These are phyloP conservation scores for Lycocorax pyrrhopterus DNA, from an alignment of 2,113 vertebrate genomes.

Conservation along the genomic window DNA sequence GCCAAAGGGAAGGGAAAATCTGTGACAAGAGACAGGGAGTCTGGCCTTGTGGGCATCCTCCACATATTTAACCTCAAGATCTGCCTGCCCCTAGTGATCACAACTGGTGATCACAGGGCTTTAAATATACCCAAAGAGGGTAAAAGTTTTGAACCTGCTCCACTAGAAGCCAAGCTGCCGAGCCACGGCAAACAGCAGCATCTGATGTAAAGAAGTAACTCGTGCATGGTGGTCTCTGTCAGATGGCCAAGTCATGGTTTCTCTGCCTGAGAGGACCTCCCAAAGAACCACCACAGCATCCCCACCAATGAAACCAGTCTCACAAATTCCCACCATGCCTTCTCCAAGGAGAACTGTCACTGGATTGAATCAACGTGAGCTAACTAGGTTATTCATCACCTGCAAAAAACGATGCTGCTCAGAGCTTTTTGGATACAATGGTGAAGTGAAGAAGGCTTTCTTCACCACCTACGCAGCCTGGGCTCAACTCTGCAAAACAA, in stretches of 20 bases:
- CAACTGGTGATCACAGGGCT: background rate
- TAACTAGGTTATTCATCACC: conserved; percentile 55
- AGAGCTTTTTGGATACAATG: conserved; percentile 32
- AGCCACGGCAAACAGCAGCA: background rate
- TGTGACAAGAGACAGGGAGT: background rate
- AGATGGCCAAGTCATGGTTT: fast-evolving
- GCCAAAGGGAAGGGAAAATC: background rate
- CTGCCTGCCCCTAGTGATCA: background rate
- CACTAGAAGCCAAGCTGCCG: background rate
- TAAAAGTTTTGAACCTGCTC: background rate
- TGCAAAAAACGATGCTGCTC: background rate
- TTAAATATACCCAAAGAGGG: background rate
- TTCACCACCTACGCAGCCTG: conserved; percentile 45
- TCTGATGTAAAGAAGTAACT: background rate
- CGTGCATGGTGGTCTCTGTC: background rate
- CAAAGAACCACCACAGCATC: background rate
- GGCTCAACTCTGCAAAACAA: conserved; percentile 48
- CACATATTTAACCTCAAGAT: background rate
- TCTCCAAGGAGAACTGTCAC: background rate
- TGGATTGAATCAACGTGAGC: background rate
- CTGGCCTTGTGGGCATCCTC: background rate
- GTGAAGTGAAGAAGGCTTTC: conserved; percentile 42
- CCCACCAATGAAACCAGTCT: background rate
- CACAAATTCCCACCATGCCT: background rate
- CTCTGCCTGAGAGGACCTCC: background rate